phyloP scores from a whole-genome alignment of 2,888 invertebrate species.

The Mylabris sibirica region DNA sequence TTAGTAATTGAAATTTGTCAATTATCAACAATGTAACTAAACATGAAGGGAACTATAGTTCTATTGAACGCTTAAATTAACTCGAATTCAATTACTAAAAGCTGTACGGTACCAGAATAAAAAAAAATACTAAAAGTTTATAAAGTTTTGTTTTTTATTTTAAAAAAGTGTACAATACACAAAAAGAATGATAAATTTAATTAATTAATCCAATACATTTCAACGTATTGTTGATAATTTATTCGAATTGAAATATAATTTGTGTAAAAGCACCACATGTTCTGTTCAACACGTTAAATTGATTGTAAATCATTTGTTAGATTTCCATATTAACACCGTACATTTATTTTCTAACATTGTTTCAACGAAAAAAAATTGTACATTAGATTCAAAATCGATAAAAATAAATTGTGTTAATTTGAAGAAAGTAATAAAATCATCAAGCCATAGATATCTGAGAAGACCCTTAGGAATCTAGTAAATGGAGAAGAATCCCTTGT shows the following conservation, averaged over 20 bases:
- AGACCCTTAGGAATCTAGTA: background rate
- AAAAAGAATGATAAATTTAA: no score
- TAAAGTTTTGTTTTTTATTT: background rate
- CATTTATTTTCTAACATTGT: background rate
- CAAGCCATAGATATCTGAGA: background rate
- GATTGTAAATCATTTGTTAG: slow-evolving; percentile 30
- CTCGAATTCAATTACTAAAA: background rate
- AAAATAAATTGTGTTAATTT: background rate
- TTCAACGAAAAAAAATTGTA: background rate
- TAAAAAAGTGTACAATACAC: no score
- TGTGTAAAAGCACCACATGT: slow-evolving; percentile 31
- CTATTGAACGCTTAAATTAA: background rate
- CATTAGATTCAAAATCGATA: background rate
- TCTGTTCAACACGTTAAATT: slow-evolving; percentile 35
- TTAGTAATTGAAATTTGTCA: background rate
- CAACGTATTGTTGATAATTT: slow-evolving; percentile 21
- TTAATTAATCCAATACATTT: background rate
- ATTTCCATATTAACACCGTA: background rate
- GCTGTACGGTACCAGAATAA: no score
- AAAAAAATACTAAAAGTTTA: no score
- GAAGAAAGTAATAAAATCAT: slow-evolving; percentile 3
- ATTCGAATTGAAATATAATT: slow-evolving; percentile 26
- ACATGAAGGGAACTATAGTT: background rate
- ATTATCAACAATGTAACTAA: background rate
- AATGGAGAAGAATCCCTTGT: background rate